phyloP scores from a whole-genome alignment of 2,113 vertebrate genomes.

The Anseranas semipalmata region DNA sequence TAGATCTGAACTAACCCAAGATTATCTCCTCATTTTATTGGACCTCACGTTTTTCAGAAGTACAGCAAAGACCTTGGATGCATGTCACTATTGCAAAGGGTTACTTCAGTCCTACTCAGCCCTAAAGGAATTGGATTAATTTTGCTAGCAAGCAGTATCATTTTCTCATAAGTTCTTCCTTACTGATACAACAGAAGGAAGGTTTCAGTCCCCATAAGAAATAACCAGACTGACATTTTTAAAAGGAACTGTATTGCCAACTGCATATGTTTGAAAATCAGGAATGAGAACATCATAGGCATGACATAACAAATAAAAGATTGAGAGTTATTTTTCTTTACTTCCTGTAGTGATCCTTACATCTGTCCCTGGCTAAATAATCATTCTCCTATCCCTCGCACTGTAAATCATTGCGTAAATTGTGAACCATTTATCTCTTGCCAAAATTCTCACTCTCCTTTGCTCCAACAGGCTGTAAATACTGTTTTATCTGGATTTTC shows the following conservation, averaged over 20 bases:
- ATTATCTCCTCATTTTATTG: not conserved
- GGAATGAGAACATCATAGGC: not conserved
- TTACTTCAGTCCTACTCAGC: not conserved
- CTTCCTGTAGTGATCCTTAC: not conserved
- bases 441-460: not conserved
- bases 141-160: slow-evolving; percentile 1
- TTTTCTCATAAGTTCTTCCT: slow-evolving; percentile 16
- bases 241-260: not conserved
- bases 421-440: not conserved
- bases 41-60: not conserved
- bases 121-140: slow-evolving; percentile 29
- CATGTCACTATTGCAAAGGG: not conserved
- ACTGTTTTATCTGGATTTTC: not conserved
- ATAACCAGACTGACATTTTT: not conserved
- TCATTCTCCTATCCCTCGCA: not conserved
- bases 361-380: not conserved
- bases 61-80: slow-evolving; percentile 13
- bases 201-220: slow-evolving; percentile 10
- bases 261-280: not conserved
- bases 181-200: not conserved
- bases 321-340: not conserved
- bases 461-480: not conserved
- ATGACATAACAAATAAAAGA: not conserved
- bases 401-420: not conserved
- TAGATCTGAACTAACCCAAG: not conserved